Percentiles rank a stretch among this genome's conserved stretches.
phyloP scores from a whole-genome alignment of 1,140 invertebrate genomes.

The Trichonephila clavata region DNA sequence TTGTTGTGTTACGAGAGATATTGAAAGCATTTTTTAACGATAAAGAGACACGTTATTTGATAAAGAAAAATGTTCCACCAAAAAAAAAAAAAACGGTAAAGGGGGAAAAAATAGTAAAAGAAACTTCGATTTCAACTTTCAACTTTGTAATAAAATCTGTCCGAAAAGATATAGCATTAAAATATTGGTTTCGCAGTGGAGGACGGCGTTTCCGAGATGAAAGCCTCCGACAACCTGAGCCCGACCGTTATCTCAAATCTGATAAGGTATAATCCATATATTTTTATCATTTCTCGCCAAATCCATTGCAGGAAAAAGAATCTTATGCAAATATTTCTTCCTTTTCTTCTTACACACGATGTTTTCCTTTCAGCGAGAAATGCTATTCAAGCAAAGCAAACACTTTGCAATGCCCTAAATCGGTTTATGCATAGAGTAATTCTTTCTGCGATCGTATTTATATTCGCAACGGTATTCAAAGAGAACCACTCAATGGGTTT shows the following conservation, averaged over 20 bases:
- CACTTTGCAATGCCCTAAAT: conserved; percentile 68
- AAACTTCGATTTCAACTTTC: conserved; percentile 60
- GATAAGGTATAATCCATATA: conserved; percentile 76
- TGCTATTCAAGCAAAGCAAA: conserved; percentile 71
- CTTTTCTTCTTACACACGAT: conserved; percentile 43
- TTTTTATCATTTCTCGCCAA: conserved; percentile 70
- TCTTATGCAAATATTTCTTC: conserved; percentile 73
- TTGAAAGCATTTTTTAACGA: conserved; percentile 61
- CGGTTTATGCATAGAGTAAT: conserved; percentile 73
- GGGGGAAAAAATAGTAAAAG: neutral
- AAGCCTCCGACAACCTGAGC: conserved; percentile 17
- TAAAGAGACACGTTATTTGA: conserved; percentile 54
- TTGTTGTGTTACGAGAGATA: conserved; percentile 2
- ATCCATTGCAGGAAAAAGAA: conserved; percentile 65
- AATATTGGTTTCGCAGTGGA: conserved; percentile 47
- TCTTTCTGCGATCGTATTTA: conserved; percentile 68
- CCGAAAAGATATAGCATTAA: conserved; percentile 70
- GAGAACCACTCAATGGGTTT: conserved; percentile 65
- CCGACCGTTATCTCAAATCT: conserved; percentile 63
- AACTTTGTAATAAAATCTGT: conserved; percentile 72
- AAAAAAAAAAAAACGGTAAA: neutral
- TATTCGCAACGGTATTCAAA: conserved; percentile 68
- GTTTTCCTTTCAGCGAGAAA: conserved; percentile 72
- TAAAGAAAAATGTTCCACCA: neutral
- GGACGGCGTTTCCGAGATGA: conserved; percentile 28